Conservation (phyloP, 2,888 invertebrate genomes). For the Megamerina dolium region DNA sequence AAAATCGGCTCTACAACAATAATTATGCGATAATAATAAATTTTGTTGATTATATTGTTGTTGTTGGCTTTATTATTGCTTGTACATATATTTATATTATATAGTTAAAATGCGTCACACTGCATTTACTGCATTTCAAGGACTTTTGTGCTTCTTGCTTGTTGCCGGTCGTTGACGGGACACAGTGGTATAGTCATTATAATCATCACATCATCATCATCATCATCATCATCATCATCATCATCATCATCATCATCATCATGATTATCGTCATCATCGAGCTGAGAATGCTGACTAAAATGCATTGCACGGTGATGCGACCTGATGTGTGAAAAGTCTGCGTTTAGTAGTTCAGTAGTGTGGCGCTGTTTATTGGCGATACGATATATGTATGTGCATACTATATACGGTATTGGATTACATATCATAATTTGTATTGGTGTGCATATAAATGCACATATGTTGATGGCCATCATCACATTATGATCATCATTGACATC, state of each 20-base stretch:
- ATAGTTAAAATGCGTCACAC: conserved; percentile 26
- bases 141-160: conserved; percentile 29
- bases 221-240: no score
- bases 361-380: no score
- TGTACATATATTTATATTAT: neutral
- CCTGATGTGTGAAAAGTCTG: conserved; percentile 11
- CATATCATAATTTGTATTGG: conserved; percentile 10
- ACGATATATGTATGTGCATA: conserved; percentile 12
- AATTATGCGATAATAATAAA: no score
- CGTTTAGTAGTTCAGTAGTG: conserved; percentile 30
- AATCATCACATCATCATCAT: no score
- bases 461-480: conserved; percentile 3
- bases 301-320: conserved; percentile 11
- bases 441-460: conserved; percentile 4
- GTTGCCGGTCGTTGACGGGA: conserved; percentile 27
- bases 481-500: no score
- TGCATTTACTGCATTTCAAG: conserved; percentile 37
- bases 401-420: conserved; percentile 3
- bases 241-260: no score
- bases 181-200: no score
- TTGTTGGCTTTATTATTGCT: neutral
- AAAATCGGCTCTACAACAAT: no score
- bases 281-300: no score
- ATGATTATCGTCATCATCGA: no score
- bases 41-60: neutral